Conservation (phyloP, 2,888 invertebrate species). For the Augochlorella aurata region DNA sequence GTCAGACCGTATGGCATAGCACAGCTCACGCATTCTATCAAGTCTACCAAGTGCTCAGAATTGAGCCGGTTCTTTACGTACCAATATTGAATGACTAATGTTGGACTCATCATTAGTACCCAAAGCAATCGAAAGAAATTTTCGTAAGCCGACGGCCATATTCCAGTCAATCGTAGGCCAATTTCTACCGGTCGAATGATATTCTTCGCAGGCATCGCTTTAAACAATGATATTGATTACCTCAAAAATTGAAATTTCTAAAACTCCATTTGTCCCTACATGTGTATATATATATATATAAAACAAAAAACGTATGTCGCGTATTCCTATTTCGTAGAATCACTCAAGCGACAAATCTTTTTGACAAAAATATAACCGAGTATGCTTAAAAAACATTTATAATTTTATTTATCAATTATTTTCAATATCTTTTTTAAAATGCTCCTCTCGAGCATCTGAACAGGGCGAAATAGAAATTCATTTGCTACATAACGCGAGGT, state of each 20-base stretch:
- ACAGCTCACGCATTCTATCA: slow-evolving; percentile 54
- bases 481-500: no score
- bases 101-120: slow-evolving; percentile 36
- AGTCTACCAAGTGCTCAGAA: slow-evolving; percentile 22
- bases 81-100: slow-evolving; percentile 51
- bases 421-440: no score
- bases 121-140: slow-evolving; percentile 36
- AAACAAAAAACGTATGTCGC: neutral
- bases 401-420: no score
- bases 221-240: neutral
- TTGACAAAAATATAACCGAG: no score
- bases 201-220: slow-evolving; percentile 17
- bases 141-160: slow-evolving; percentile 52
- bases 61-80: slow-evolving; percentile 42
- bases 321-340: neutral
- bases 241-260: neutral
- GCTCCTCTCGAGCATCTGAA: no score
- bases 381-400: no score
- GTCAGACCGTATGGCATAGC: slow-evolving; percentile 48
- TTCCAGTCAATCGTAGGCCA: slow-evolving; percentile 52
- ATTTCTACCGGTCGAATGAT: slow-evolving; percentile 43
- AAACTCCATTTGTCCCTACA: neutral
- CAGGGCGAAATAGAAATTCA: neutral
- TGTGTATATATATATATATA: neutral
- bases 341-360: no score